A percentile compares a stretch with the other conserved stretches of the same genome.
These are phyloP conservation scores for Petrocephalus microphthalmus DNA, from an alignment of 2,113 vertebrate species.

Conservation along the genomic window DNA sequence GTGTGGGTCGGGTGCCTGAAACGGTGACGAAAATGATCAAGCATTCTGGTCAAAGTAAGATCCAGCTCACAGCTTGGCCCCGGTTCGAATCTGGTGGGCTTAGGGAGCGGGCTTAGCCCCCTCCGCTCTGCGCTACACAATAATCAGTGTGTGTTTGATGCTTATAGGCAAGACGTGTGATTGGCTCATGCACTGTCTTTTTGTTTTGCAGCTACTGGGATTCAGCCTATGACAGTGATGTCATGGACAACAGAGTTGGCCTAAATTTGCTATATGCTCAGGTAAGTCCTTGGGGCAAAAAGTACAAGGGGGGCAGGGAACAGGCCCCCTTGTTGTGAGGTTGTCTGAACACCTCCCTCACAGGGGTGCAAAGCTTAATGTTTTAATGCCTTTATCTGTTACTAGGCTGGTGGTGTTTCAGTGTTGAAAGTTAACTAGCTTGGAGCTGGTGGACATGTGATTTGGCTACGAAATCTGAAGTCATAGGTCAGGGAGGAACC, in stretches of 20 bases:
- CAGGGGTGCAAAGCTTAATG: neutral
- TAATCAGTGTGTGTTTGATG: neutral
- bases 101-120: neutral
- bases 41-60: neutral
- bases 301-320: neutral
- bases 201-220: constrained; percentile 84
- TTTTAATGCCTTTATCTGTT: neutral
- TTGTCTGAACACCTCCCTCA: neutral
- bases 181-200: neutral
- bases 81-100: neutral
- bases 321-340: neutral
- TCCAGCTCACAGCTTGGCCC: neutral
- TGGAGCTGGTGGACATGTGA: neutral
- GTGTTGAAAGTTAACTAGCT: neutral
- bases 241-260: constrained; percentile 92
- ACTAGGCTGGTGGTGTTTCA: neutral
- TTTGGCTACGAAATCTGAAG: neutral
- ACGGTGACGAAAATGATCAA: neutral
- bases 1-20: neutral
- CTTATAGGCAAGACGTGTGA: neutral
- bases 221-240: constrained; percentile 81
- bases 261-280: constrained; percentile 89
- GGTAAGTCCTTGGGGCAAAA: constrained; percentile 57
- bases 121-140: neutral
- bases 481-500: neutral